Conservation (phyloP, 1,140 invertebrate species). For the Lysiphlebus fabarum region DNA sequence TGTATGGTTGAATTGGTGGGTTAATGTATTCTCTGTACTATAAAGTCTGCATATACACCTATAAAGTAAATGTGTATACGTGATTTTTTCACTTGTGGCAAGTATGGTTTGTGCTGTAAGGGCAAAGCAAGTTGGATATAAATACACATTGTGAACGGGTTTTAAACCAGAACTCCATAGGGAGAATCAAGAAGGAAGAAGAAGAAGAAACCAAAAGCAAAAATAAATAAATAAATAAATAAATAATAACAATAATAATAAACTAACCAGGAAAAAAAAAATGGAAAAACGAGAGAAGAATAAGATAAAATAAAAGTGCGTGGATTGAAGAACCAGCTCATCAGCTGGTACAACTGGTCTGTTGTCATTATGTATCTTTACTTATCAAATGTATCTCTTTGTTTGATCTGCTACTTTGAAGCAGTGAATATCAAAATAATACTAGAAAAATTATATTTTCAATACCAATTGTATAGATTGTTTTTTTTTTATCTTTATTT, state of each 20-base stretch:
- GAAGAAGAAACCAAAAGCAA: constrained; percentile 28
- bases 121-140: constrained; percentile 1
- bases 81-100: too few species aligned
- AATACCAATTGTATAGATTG: background rate
- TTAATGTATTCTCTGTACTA: background rate
- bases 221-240: constrained; percentile 12
- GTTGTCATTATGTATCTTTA: constrained; percentile 38
- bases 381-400: constrained; percentile 17
- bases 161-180: constrained; percentile 23
- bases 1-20: background rate
- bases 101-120: too few species aligned
- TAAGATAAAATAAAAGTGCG: constrained; percentile 44
- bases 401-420: constrained; percentile 30
- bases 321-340: constrained; percentile 51
- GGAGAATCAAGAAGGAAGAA: constrained; percentile 22
- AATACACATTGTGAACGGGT: constrained; percentile 14
- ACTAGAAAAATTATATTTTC: constrained; percentile 5
- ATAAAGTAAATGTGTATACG: too few species aligned
- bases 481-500: background rate
- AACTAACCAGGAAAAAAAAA: constrained; percentile 28
- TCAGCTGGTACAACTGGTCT: constrained; percentile 53
- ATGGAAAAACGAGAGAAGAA: constrained; percentile 26
- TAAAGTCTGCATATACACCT: too few species aligned
- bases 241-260: constrained; percentile 8
- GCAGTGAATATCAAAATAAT: constrained; percentile 40